phyloP scores from a whole-genome alignment of 2,888 invertebrate species.

The Gisinianus flammeolus region DNA sequence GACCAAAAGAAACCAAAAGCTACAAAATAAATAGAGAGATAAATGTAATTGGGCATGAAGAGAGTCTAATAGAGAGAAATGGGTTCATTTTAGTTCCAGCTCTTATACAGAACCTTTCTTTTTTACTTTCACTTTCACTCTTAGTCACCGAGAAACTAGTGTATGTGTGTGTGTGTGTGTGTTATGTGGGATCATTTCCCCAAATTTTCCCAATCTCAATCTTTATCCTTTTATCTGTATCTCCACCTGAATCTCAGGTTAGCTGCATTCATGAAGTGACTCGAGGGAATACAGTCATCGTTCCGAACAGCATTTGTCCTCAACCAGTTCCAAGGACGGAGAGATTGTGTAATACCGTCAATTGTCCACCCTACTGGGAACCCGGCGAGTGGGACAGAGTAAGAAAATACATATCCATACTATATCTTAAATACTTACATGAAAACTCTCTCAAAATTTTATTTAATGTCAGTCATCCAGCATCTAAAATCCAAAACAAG shows the following conservation, averaged over 20 bases:
- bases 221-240: neutral
- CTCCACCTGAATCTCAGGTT: slow-evolving; percentile 64
- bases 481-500: neutral
- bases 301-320: slow-evolving; percentile 93
- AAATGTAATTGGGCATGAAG: slow-evolving; percentile 9
- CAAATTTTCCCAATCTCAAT: neutral
- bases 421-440: neutral
- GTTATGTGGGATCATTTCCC: no score
- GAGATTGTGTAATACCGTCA: slow-evolving; percentile 89
- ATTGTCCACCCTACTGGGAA: slow-evolving; percentile 91
- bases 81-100: neutral
- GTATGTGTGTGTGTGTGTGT: no score
- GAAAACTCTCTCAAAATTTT: neutral
- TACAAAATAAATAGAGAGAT: slow-evolving; percentile 12
- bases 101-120: neutral
- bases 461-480: neutral
- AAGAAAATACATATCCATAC: slow-evolving; percentile 40
- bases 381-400: slow-evolving; percentile 83
- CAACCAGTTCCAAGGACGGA: slow-evolving; percentile 87
- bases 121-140: neutral
- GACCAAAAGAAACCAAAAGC: neutral
- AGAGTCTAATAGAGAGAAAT: slow-evolving; percentile 7
- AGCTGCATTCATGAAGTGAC: slow-evolving; percentile 87
- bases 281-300: slow-evolving; percentile 84
- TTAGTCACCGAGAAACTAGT: neutral